Evolutionary conservation across 2,888 invertebrate species (phyloP).

Genomic region (Apamea monoglypha): DNA sequence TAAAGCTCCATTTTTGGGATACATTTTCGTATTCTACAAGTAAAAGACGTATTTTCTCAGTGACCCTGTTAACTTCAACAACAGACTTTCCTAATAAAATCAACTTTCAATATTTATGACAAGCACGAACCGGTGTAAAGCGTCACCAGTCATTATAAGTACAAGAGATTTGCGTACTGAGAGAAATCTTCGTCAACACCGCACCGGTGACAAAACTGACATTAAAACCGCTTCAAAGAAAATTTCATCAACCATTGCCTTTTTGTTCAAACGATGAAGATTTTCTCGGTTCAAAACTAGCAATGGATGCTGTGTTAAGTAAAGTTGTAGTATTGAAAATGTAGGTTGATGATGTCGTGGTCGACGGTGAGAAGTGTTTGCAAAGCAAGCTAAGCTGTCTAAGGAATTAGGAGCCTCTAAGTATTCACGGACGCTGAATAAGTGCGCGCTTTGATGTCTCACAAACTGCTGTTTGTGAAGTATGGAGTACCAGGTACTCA

Average conservation of each 20-base stretch:
- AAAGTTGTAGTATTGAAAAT: not conserved
- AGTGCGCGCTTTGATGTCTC: conserved; percentile 65
- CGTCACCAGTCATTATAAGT: conserved; percentile 55
- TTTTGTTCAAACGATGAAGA: not conserved
- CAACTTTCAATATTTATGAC: conserved; percentile 54
- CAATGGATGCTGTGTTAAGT: conserved; percentile 4
- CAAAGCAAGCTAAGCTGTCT: conserved; percentile 70
- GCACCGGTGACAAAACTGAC: conserved; percentile 8
- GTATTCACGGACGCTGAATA: conserved; percentile 58
- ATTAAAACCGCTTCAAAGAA: not conserved
- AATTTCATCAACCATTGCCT: not conserved
- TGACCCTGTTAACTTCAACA: not conserved
- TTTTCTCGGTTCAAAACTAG: not conserved
- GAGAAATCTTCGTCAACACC: conserved; percentile 57
- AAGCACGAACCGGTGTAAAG: conserved; percentile 40
- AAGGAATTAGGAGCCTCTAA: conserved; percentile 67
- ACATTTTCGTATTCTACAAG: not conserved
- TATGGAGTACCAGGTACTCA: conserved; percentile 36
- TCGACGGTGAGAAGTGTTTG: conserved; percentile 63
- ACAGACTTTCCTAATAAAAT: conserved; percentile 31
- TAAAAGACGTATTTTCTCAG: not conserved
- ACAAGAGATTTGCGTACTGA: conserved; percentile 62
- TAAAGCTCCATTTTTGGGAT: not conserved
- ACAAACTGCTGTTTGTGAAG: conserved; percentile 49
- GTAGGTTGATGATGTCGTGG: conserved; percentile 30